Evolutionary conservation across 1,140 invertebrate species (phyloP), one percentile per base, ranked within the genome.

Genomic region (Drosophila leontia): DNA sequence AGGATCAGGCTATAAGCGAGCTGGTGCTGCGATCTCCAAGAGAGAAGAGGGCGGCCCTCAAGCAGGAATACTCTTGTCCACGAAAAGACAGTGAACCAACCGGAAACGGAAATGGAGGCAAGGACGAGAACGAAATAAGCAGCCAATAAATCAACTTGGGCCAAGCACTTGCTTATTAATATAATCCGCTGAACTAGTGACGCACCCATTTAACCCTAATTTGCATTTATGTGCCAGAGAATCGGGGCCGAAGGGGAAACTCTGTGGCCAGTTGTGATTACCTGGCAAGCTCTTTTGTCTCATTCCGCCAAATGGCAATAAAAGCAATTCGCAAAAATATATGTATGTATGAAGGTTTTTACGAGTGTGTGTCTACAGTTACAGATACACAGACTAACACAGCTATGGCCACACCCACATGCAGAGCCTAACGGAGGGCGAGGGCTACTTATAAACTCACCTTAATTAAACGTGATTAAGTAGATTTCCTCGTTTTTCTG

Each of bases 391-490:
- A 47, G 29, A 39, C n/a, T 51, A 41, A 12, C 19, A 34, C 59
- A 69, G 58, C 72, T 44, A 58, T 15, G 9, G 51, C 34, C 51
- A 68, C 76, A 82, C 39, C 37, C 63, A 65, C 47, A 77, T 8
- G 45, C 45, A 63, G 41, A 67, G 23, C 51, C 44, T 13, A 35
- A 42, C 44, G 13, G 39, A 44, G 47, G 35, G 45, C 26, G 53
- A 37, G 41, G 61, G 74, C 76, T 86, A 86, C 83, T 84, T 90
- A 90, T 90, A 80, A 90, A 90, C 86, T 90, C 81, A 90, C 85
- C 85, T 90, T 90, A 90, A 90, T 90, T 90, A 90, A 90, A 90
- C 85, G 85, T 90, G 85, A 90, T 90, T 90, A 90, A 90, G 85
- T 90, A 90, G 85, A 90, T 90, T 90, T 90, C 81, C 85, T 82